phyloP scores from a whole-genome alignment of 2,888 invertebrate species.

The Blastobasis adustella region DNA sequence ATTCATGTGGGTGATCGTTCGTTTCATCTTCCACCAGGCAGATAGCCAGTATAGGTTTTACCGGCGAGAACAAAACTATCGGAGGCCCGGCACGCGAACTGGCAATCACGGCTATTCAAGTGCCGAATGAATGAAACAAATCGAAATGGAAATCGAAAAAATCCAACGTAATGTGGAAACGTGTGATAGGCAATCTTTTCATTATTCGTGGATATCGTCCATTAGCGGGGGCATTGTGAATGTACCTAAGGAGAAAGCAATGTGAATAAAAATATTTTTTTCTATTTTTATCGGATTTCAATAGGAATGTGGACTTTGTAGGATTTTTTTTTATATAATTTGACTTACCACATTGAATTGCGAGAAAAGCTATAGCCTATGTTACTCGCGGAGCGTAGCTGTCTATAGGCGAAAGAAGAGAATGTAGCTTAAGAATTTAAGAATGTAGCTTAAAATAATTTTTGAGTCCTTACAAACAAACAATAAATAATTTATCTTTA shows the following conservation, averaged over 20 bases:
- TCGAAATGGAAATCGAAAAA: slow-evolving; percentile 34
- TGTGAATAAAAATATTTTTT: too few relatives aligned
- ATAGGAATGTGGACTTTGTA: too few relatives aligned
- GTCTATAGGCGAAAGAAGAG: too few relatives aligned
- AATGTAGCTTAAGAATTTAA: too few relatives aligned
- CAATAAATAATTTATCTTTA: too few relatives aligned
- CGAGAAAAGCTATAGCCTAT: too few relatives aligned
- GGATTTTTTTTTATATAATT: too few relatives aligned
- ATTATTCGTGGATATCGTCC: slow-evolving; percentile 15
- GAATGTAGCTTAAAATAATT: too few relatives aligned
- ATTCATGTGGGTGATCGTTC: slow-evolving; percentile 44
- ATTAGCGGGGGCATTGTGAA: slow-evolving; percentile 3
- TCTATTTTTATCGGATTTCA: too few relatives aligned
- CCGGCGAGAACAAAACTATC: slow-evolving; percentile 41
- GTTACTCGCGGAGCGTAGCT: too few relatives aligned
- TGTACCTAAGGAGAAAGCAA: neutral
- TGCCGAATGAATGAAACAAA: slow-evolving; percentile 52
- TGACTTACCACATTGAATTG: too few relatives aligned
- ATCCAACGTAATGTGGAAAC: slow-evolving; percentile 10
- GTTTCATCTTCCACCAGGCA: slow-evolving; percentile 26
- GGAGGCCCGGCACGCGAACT: slow-evolving; percentile 50
- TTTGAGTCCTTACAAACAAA: too few relatives aligned
- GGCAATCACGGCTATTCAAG: slow-evolving; percentile 52
- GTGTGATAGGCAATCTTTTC: slow-evolving; percentile 21
- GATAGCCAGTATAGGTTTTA: slow-evolving; percentile 35